Conservation (phyloP, 2,797 vertebrate genomes). For the Tokudaia muenninki region DNA sequence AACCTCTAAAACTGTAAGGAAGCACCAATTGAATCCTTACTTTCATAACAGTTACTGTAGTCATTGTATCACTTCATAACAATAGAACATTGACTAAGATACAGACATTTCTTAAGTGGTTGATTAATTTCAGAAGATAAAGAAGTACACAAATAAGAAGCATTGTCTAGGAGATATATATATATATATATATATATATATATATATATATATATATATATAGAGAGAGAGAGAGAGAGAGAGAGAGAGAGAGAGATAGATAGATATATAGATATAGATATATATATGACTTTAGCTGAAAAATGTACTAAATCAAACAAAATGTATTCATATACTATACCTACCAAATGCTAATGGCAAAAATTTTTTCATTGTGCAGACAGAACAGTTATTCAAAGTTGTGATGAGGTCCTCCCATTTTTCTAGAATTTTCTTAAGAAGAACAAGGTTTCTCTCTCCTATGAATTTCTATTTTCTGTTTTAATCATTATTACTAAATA, state of each 20-base stretch:
- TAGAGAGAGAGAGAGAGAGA: too few relatives aligned
- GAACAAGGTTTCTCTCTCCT: not conserved
- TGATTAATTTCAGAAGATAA: not conserved
- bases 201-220: too few relatives aligned
- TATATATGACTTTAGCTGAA: not conserved
- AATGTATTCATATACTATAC: not conserved
- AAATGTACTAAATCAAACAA: not conserved
- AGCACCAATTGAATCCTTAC: not conserved
- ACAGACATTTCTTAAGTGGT: not conserved
- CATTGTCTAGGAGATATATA: not conserved
- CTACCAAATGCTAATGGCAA: not conserved
- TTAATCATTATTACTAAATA: not conserved
- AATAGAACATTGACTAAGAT: not conserved
- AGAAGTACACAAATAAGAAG: not conserved
- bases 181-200: too few relatives aligned
- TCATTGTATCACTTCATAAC: not conserved
- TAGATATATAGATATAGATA: too few relatives aligned
- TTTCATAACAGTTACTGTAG: not conserved
- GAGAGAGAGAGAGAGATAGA: too few relatives aligned
- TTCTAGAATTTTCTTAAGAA: not conserved
- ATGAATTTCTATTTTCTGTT: not conserved
- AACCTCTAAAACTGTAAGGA: not conserved
- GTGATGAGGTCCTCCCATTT: not conserved
- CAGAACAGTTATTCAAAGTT: not conserved
- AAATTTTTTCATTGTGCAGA: not conserved